phyloP scores from a whole-genome alignment of 2,888 invertebrate species.

The Hydroisotoma schaefferi region DNA sequence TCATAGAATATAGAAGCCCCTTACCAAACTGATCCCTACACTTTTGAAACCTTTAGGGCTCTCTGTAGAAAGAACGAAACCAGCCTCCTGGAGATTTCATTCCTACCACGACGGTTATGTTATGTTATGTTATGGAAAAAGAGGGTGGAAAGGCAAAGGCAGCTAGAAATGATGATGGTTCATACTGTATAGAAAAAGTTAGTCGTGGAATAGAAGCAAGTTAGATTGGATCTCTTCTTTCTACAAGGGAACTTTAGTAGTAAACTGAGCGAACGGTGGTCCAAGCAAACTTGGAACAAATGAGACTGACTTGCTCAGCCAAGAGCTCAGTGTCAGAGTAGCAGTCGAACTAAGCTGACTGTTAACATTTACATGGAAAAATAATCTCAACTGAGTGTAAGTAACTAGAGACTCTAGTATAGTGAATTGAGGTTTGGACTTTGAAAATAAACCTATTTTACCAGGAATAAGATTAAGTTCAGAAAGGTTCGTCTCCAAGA shows the following conservation, averaged over 20 bases:
- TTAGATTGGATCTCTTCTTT: neutral
- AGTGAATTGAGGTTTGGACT: no score
- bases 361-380: neutral
- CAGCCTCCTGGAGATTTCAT: constrained; percentile 2
- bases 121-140: no score
- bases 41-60: neutral
- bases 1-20: no score
- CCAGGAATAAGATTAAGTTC: no score
- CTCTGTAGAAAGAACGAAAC: neutral
- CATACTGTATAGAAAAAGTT: no score
- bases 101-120: no score
- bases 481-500: no score
- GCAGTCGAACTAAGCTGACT: constrained; percentile 1
- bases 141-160: neutral
- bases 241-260: neutral
- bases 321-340: constrained; percentile 37
- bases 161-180: neutral
- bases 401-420: neutral
- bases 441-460: no score
- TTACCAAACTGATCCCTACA: neutral
- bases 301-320: constrained; percentile 14
- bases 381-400: neutral
- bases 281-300: constrained; percentile 6
- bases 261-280: neutral
- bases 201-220: no score